These are phyloP conservation scores for Melanotaenia pygmaea DNA, from an alignment of 2,797 vertebrate species.

Conservation along the genomic window DNA sequence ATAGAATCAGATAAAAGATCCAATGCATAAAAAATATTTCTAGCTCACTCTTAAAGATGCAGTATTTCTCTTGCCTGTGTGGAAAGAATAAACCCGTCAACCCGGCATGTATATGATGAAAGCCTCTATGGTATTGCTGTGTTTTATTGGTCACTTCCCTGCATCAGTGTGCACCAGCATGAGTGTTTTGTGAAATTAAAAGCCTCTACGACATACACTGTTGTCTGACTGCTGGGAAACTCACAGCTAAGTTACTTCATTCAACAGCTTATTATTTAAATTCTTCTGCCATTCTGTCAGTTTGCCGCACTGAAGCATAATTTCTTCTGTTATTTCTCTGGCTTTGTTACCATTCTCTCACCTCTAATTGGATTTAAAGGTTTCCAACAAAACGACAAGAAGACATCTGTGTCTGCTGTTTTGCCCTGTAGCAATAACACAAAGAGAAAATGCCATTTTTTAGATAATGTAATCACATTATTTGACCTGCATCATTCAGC, in stretches of 20 bases:
- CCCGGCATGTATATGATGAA: neutral
- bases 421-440: conserved; percentile 22
- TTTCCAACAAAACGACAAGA: conserved; percentile 19
- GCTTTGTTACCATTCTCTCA: neutral
- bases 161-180: conserved; percentile 23
- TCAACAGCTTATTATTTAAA: conserved; percentile 27
- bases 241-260: conserved; percentile 20
- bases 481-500: conserved; percentile 34
- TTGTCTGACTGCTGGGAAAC: conserved; percentile 40
- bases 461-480: conserved; percentile 40
- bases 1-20: neutral
- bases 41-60: neutral
- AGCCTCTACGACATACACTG: neutral
- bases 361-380: conserved; percentile 34
- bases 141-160: conserved; percentile 26
- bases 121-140: neutral
- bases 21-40: neutral
- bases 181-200: conserved; percentile 15
- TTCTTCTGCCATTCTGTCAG: conserved; percentile 12
- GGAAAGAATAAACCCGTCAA: conserved; percentile 24
- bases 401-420: conserved; percentile 15
- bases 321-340: conserved; percentile 10
- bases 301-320: conserved; percentile 10
- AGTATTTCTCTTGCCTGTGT: neutral
- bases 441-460: conserved; percentile 38